A percentile compares a stretch with the other conserved stretches of the same genome.
Conservation (phyloP, 1,140 invertebrate species). For the Vanessa tameamea region DNA sequence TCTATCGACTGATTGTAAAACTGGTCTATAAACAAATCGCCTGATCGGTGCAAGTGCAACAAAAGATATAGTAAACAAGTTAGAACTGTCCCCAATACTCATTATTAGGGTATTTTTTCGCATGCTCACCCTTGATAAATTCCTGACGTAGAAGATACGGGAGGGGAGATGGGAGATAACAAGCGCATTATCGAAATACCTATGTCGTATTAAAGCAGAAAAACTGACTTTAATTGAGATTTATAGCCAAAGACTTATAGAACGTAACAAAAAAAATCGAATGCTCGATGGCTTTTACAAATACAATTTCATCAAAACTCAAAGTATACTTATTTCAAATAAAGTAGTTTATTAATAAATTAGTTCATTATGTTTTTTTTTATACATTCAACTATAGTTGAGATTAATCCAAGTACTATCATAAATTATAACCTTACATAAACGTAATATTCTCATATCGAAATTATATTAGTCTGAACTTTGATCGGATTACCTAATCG, state of each 20-base stretch:
- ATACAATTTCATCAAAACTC: too few relatives aligned
- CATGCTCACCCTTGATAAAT: slow-evolving; percentile 71
- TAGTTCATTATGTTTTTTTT: too few relatives aligned
- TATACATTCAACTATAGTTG: too few relatives aligned
- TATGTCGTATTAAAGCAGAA: slow-evolving; percentile 45
- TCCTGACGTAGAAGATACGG: slow-evolving; percentile 43
- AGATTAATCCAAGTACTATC: not conserved
- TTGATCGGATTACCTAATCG: slow-evolving; percentile 35
- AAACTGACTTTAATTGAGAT: slow-evolving; percentile 43
- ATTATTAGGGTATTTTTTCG: slow-evolving; percentile 75
- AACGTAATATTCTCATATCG: slow-evolving; percentile 27
- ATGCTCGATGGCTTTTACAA: not conserved
- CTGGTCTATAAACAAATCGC: slow-evolving; percentile 14
- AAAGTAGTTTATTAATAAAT: too few relatives aligned
- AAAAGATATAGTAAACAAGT: slow-evolving; percentile 45
- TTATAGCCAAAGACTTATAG: slow-evolving; percentile 12
- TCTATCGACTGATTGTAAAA: slow-evolving; percentile 26
- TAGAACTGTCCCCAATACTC: slow-evolving; percentile 52
- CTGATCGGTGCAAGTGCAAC: slow-evolving; percentile 28
- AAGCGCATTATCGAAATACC: slow-evolving; percentile 74
- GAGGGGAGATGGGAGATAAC: slow-evolving; percentile 72
- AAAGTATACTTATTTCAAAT: too few relatives aligned
- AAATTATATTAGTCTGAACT: slow-evolving; percentile 19
- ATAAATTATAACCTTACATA: slow-evolving; percentile 9
- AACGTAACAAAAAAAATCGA: slow-evolving; percentile 29